Percentiles rank a stretch among this genome's conserved stretches.
These are phyloP conservation scores for Danaus chrysippus DNA, from an alignment of 2,888 invertebrate species.

Conservation along the genomic window DNA sequence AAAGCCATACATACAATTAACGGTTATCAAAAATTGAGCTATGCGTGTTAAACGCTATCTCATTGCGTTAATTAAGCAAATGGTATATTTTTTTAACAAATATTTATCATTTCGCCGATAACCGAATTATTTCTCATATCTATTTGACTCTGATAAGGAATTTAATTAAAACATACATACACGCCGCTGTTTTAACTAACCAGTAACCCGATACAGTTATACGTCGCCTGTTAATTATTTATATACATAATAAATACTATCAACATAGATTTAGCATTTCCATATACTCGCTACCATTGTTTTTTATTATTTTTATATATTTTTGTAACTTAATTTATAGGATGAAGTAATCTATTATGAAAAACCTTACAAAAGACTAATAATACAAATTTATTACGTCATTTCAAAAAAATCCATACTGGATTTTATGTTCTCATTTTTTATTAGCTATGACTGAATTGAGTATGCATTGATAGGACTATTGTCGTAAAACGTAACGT, in stretches of 20 bases:
- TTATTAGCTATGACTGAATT: too few species aligned
- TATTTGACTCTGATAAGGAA: neutral
- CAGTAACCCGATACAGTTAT: conserved; percentile 20
- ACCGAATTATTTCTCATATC: conserved; percentile 1
- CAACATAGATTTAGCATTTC: conserved; percentile 9
- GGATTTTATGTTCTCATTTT: too few species aligned
- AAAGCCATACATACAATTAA: neutral
- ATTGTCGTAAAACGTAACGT: neutral
- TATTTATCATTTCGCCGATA: neutral
- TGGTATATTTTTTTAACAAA: neutral
- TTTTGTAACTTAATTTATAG: too few species aligned
- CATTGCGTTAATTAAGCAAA: neutral
- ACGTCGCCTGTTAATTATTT: conserved; percentile 13
- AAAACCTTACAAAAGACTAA: too few species aligned
- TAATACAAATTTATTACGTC: too few species aligned
- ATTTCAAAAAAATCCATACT: too few species aligned
- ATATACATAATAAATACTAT: conserved; percentile 4
- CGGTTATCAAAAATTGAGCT: neutral
- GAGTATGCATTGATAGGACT: too few species aligned
- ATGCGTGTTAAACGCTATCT: neutral
- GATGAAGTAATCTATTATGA: too few species aligned
- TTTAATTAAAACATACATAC: conserved; percentile 7
- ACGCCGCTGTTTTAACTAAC: conserved; percentile 4
- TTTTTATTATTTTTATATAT: too few species aligned
- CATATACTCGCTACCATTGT: neutral